Evolutionary conservation across 2,888 invertebrate species (phyloP), one percentile per base, ranked within the genome.

Genomic region (Sycophila texana): DNA sequence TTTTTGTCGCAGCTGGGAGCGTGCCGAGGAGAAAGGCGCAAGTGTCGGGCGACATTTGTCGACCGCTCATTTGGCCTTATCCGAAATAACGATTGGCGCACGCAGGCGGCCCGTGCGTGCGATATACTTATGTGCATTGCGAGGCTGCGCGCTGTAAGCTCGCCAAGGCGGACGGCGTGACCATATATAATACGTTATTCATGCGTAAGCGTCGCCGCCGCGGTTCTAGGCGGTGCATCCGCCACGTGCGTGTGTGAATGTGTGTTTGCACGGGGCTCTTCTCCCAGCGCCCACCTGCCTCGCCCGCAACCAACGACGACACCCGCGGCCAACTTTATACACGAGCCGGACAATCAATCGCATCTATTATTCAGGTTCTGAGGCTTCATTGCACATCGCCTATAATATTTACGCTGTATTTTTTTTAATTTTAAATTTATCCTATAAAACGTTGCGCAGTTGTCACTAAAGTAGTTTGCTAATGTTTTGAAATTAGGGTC

Each of bases 41-140:
- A 53, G n/a, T 49, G 39, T 57, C 16, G 22, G 5, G 58, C 55
- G 22, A 65, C 63, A 74, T 74, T 84, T 80, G 79, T 55, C 30
- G 55, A 65, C 55, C 74, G 39, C 57, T 74, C 55, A 65, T 65
- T 65, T 65, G 20, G 39, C 22, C 16, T 57, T 16, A 20, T 49
- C 18, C 57, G 39, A 39, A 55, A 26, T 30, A 47, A 65, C 26
- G 57, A 12, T 49, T 22, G 20, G 26, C 71, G 51, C 51, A 4
- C 26, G 53, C 55, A 12, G 26, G 26, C n/a, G n/a, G n/a, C n/a
- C n/a, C n/a, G n/a, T n/a, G n/a, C n/a, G n/a, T n/a, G n/a, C n/a
- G n/a, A 30, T 30, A 30, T 30, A 30, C 4, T 3, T 30, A 30
- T 30, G 4, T 30, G 4, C 7, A 7, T 39, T 7, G 39, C 39